phyloP scores from a whole-genome alignment of 2,888 invertebrate genomes.

The Caenorhabditis sulstoni region DNA sequence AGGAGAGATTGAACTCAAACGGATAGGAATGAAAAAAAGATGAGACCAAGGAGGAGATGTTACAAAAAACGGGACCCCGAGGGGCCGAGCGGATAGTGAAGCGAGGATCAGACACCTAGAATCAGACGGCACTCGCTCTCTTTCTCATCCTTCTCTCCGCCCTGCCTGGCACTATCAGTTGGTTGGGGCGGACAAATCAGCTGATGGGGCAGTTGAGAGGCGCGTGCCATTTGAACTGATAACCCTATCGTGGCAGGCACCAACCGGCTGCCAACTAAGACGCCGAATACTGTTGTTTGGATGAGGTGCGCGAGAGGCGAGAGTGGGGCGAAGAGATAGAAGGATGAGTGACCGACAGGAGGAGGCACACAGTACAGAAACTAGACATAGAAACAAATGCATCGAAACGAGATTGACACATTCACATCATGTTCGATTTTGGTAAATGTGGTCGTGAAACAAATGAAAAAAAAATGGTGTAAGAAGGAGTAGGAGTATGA shows the following conservation, averaged over 20 bases:
- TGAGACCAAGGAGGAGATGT: constrained; percentile 22
- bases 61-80: constrained; percentile 47
- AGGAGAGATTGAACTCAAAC: constrained; percentile 44
- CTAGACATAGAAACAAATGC: constrained; percentile 41
- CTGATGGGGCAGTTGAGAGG: constrained; percentile 58
- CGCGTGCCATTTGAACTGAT: constrained; percentile 63
- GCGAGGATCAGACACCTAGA: constrained; percentile 58
- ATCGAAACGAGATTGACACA: constrained; percentile 56
- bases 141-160: constrained; percentile 58
- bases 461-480: constrained; percentile 20
- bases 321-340: constrained; percentile 51
- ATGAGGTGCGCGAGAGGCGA: constrained; percentile 55
- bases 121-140: constrained; percentile 49
- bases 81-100: constrained; percentile 25
- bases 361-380: constrained; percentile 52
- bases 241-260: constrained; percentile 64
- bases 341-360: constrained; percentile 52
- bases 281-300: constrained; percentile 45
- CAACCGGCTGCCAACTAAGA: constrained; percentile 54
- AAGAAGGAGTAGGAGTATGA: constrained; percentile 1
- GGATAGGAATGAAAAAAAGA: constrained; percentile 40
- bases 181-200: constrained; percentile 57
- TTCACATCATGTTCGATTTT: constrained; percentile 51
- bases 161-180: constrained; percentile 56
- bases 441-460: constrained; percentile 35